phyloP scores from a whole-genome alignment of 2,888 invertebrate species.

The Bursaphelenchus okinawaensis region DNA sequence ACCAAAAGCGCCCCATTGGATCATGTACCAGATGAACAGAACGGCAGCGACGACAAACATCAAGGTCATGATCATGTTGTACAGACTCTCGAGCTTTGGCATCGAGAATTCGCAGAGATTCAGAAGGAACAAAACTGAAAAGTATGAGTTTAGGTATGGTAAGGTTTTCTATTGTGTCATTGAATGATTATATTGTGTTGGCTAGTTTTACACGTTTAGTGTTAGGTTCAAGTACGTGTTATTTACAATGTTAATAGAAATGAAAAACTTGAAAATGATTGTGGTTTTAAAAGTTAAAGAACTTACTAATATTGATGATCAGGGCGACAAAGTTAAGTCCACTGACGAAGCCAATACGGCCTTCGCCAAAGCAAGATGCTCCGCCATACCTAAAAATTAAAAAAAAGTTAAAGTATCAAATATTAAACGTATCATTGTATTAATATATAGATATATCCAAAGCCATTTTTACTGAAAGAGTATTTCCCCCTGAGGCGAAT shows the following conservation, averaged over 20 bases:
- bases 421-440: too few relatives aligned
- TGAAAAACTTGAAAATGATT: not conserved
- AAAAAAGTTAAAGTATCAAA: too few relatives aligned
- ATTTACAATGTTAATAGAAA: slow-evolving; percentile 12
- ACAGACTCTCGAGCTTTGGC: slow-evolving; percentile 22
- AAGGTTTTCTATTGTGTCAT: slow-evolving; percentile 14
- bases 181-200: not conserved
- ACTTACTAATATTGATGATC: slow-evolving; percentile 8
- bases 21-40: slow-evolving; percentile 32
- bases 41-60: slow-evolving; percentile 29
- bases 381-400: slow-evolving; percentile 42
- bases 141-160: not conserved
- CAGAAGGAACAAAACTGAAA: not conserved
- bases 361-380: slow-evolving; percentile 34
- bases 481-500: too few relatives aligned
- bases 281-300: not conserved
- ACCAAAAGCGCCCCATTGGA: slow-evolving; percentile 18
- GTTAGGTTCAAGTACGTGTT: too few relatives aligned
- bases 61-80: slow-evolving; percentile 27
- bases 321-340: slow-evolving; percentile 24
- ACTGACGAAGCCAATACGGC: slow-evolving; percentile 38
- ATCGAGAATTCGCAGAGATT: not conserved
- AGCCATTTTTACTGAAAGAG: too few relatives aligned
- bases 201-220: too few relatives aligned
- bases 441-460: too few relatives aligned